Evolutionary conservation across 1,140 invertebrate species (phyloP), one percentile per base, ranked within the genome.

Genomic region (Aphaenogaster rudis): DNA sequence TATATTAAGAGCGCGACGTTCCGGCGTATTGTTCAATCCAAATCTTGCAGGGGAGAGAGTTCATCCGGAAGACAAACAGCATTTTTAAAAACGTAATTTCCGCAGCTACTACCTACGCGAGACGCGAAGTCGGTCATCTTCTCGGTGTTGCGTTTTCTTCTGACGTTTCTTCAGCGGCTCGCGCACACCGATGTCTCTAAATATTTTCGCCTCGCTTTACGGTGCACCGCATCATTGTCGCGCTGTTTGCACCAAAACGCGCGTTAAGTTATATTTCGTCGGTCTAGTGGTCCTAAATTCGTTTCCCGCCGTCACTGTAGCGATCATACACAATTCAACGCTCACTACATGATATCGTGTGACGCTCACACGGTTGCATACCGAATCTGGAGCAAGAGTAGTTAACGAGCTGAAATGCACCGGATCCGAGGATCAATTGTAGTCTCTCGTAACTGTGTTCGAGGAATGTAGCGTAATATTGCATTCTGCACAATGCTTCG

Each of bases 381-480:
- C 80, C 48, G n/a, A 74, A 84, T 84, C 36, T 48, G 45, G 80
- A 48, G 5, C 69, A 39, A 61, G 7, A 39, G n/a, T 13, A 84
- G 42, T 50, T 84, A 84, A 84, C 80, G 54, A 84, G 54, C 8
- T 74, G 80, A 84, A 61, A 84, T 61, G 39, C 54, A 42, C 0
- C 7, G 7, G 28, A 17, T 3, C 17, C 54, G 80, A 74, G 59
- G 80, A 61, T 84, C 80, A 84, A 63, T 84, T 57, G 69, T 48
- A 45, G 39, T n/a, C 69, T 36, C 54, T 61, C 54, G 28, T 50
- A 33, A 48, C 42, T 36, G 67, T 6, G 28, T 7, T 63, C 17
- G 54, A 36, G 69, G 42, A 59, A 74, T 74, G 67, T 21, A 74
- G 28, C 54, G 48, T 57, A 45, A 45, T n/a, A 17, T 80, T 67